phyloP scores from a whole-genome alignment of 2,888 invertebrate genomes.

The Ophion obscuratus region DNA sequence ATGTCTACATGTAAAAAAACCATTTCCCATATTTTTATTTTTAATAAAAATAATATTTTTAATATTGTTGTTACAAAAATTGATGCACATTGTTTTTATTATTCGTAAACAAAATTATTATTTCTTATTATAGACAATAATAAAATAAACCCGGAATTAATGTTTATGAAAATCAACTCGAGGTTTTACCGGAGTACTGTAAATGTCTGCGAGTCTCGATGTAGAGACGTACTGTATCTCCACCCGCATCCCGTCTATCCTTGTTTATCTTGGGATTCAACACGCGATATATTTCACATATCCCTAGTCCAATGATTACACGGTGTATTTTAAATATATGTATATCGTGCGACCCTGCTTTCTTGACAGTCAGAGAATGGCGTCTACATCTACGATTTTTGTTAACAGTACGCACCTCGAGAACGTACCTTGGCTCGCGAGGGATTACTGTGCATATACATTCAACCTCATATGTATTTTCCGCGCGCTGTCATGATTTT shows the following conservation, averaged over 20 bases:
- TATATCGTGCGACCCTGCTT: background rate
- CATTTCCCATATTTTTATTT: too few relatives aligned
- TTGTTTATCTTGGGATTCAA: background rate
- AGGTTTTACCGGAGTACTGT: background rate
- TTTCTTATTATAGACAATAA: background rate
- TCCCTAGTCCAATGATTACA: background rate
- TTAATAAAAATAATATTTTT: too few relatives aligned
- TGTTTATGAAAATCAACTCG: background rate
- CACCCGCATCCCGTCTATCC: background rate
- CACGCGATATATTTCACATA: constrained; percentile 3
- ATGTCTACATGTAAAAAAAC: too few relatives aligned
- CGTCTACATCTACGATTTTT: background rate
- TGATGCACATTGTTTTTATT: background rate
- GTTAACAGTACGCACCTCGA: background rate
- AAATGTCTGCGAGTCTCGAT: background rate
- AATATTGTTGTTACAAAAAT: too few relatives aligned
- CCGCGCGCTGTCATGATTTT: background rate
- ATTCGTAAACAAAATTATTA: background rate
- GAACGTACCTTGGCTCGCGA: background rate
- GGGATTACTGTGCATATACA: constrained; percentile 3
- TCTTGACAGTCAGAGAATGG: background rate
- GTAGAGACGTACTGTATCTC: background rate
- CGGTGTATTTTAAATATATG: background rate
- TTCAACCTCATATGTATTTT: constrained; percentile 2
- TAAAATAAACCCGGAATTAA: background rate